Evolutionary conservation across 30 jellyfish, hydroid and myxozoan genomes (phyloP).

Genomic region (Hydractinia echinata): DNA sequence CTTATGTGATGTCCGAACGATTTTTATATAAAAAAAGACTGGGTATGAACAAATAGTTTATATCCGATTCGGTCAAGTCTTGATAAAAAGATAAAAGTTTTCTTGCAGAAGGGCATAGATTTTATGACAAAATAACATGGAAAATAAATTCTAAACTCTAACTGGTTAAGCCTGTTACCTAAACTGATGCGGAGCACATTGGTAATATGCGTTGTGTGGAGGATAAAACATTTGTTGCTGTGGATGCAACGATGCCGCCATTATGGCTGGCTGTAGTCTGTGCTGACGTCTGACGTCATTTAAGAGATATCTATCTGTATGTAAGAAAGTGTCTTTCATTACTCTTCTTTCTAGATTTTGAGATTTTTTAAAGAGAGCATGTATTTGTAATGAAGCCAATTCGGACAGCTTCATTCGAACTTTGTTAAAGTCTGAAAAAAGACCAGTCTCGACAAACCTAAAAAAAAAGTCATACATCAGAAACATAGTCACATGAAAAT

Average conservation of each 20-base stretch:
- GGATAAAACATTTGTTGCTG: conserved; percentile 14
- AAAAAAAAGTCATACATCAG: neutral
- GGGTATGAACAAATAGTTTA: no score
- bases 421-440: conserved; percentile 64
- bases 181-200: conserved; percentile 9
- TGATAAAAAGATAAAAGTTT: no score
- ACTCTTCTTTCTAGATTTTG: conserved; percentile 56
- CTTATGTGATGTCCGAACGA: no score
- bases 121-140: no score
- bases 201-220: conserved; percentile 15
- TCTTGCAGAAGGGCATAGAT: no score
- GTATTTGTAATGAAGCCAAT: conserved; percentile 60
- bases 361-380: conserved; percentile 57
- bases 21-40: no score
- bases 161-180: neutral
- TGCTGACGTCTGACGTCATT: neutral
- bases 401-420: conserved; percentile 70
- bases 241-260: conserved; percentile 3
- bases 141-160: no score
- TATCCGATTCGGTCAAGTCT: no score
- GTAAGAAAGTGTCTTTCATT: conserved; percentile 53
- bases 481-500: no score
- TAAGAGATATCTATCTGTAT: neutral
- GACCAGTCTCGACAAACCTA: conserved; percentile 83
- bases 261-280: neutral